Conservation (phyloP, 2,113 vertebrate genomes). For the mouse (Mus musculus) region GRCm39 chrX:19558001-19558500, state of each 20-base stretch:
- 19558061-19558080: background rate
- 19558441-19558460: background rate
- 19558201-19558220: background rate
- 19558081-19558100: conserved; percentile 14
- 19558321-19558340: background rate
- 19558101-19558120: background rate
- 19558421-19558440: background rate
- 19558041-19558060: background rate
- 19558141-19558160: background rate
- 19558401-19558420: background rate
- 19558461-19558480: background rate
- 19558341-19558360: background rate
- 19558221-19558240: background rate
- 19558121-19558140: background rate
- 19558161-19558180: background rate
- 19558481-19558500: background rate
- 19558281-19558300: background rate
- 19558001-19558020: background rate
- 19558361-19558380: background rate
- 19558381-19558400: background rate
- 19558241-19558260: background rate
- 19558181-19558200: background rate
- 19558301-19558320: background rate
- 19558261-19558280: background rate
- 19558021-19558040: background rate